phyloP scores from a whole-genome alignment of 2,888 invertebrate species.

The Parasteatoda lunata region DNA sequence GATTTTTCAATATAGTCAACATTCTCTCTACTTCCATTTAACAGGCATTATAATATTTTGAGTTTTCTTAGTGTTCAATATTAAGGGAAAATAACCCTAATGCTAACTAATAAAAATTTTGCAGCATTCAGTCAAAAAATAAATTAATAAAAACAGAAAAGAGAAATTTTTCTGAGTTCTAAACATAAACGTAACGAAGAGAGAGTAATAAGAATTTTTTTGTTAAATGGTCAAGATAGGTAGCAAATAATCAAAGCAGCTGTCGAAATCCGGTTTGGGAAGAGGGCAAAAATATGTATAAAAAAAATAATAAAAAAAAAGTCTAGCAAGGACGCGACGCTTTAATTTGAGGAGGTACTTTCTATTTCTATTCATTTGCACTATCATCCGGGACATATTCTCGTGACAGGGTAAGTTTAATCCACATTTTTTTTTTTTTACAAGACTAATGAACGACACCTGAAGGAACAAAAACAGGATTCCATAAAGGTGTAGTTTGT shows the following conservation, averaged over 20 bases:
- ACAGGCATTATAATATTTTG: no score
- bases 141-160: neutral
- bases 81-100: no score
- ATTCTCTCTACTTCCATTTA: no score
- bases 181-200: neutral
- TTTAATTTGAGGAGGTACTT: neutral
- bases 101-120: no score
- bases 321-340: conserved; percentile 21
- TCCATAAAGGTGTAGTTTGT: neutral
- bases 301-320: no score
- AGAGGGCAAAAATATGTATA: neutral
- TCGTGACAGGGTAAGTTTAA: conserved; percentile 32
- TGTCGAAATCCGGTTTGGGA: neutral
- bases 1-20: no score
- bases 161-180: neutral
- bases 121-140: neutral
- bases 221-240: neutral
- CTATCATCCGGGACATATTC: conserved; percentile 15
- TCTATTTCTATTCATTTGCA: conserved; percentile 1
- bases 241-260: neutral
- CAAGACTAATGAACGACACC: conserved; percentile 14
- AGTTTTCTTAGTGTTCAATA: no score
- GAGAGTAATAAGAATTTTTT: no score
- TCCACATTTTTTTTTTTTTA: conserved; percentile 8
- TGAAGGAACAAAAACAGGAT: conserved; percentile 49